These are phyloP conservation scores for Aricia artaxerxes DNA, from an alignment of 2,888 invertebrate species.

Conservation along the genomic window DNA sequence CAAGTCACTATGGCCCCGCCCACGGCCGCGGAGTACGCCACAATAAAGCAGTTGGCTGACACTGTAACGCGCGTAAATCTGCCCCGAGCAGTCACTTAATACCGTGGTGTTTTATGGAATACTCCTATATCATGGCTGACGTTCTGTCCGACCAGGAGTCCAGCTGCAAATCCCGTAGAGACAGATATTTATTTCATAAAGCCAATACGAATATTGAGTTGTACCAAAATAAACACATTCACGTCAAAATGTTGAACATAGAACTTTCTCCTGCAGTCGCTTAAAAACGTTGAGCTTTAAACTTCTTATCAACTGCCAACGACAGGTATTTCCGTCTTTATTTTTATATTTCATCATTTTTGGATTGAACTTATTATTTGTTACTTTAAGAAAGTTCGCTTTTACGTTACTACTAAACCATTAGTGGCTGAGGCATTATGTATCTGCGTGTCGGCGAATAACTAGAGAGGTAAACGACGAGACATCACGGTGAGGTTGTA, in stretches of 20 bases:
- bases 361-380: not conserved
- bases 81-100: not conserved
- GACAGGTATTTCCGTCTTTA: not conserved
- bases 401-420: not conserved
- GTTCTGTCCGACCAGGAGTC: not conserved
- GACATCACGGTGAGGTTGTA: not conserved
- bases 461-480: not conserved
- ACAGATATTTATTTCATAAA: not conserved
- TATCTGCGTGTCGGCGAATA: constrained; percentile 8
- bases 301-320: not conserved
- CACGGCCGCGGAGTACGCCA: not conserved
- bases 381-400: not conserved
- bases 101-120: not conserved
- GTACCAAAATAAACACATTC: not conserved
- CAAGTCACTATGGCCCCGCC: constrained; percentile 3
- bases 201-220: not conserved
- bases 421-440: not conserved
- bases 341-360: no score
- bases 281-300: not conserved
- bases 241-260: not conserved
- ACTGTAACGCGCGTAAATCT: constrained; percentile 7
- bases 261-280: not conserved
- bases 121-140: not conserved
- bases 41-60: constrained; percentile 21
- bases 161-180: not conserved